Base-by-base conservation (phyloP, 2,888 invertebrate genomes). In the Abrostola triplasia region DNA sequence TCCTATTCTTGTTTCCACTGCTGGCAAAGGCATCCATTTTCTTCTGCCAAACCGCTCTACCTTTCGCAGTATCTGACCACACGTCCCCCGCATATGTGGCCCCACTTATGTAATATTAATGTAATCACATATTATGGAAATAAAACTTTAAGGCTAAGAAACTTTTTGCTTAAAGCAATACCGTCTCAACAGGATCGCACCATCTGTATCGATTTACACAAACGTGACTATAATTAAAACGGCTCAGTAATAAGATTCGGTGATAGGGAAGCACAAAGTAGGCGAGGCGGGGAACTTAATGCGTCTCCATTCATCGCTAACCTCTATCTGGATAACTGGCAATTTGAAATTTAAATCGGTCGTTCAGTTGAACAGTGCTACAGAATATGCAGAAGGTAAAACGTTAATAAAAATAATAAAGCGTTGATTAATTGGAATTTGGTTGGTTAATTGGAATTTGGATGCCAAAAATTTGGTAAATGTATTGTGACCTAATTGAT, bases 261-360 rank as follows among this genome's bases (percentile, higher is more conserved):
- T 42, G 60, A 57, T 61, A 65, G 64, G 48, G 51, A 49, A 55
- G 41, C 52, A 55, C 60, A 47, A 61, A 72, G 66, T 58, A 51
- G 67, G 62, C 60, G 24, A 75, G 77, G 73, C 72, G 59, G 62
- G 71, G 57, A 70, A 64, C 74, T 74, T 81, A 84, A 84, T 84
- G 77, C 67, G 73, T 69, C 80, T 72, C 82, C 83, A 84, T 91
- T 89, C 90, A 90, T 87, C 84, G 84, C 86, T 87, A 87, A 90
- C 89, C 90, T 87, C 87, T 87, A 90, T 90, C 88, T 85, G 85
- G 86, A 88, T 91, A 92, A 89, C 89, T 84, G 86, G 86, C 87
- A 86, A 92, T 93, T 93, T 92, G 92, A 92, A 93, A 92, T 93
- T 93, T 92, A 93, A 93, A 93, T 92, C 87, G 88, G 77, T 73